Base-by-base conservation (phyloP, 1,140 invertebrate genomes). In the Penaeus vannamei region DNA sequence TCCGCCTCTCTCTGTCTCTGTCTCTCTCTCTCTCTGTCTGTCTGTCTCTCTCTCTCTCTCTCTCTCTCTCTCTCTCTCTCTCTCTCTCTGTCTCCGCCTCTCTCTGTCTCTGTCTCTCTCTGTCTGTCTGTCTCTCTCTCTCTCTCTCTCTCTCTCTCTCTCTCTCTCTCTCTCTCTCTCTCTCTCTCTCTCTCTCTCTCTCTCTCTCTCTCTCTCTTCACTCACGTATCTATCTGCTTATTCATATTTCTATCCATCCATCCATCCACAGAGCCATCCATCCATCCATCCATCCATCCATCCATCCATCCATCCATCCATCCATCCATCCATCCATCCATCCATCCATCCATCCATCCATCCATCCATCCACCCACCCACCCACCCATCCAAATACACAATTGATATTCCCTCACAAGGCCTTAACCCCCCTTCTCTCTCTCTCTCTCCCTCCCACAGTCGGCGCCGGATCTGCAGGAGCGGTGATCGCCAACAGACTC, bases 401-500 rank as follows among this genome's bases (percentile, higher is more conserved):
- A 36, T 36, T 36, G 5, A 36, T 2, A 36, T 36, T 20, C 32
- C 26, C 23, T 19, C 19, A 62, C 20, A 36, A 83, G 3, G 19
- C 12, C 20, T 23, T 46, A 61, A 10, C 12, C 17, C 29, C 14
- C 29, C 12, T 42, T 79, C 26, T 53, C 29, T n/a, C n/a, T 80
- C 46, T 69, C 36, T 32, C 77, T 69, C 19, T 14, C 17, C 20
- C 12, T 14, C 76, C 14, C n/a, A 53, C 88, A 91, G 91, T 99
- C n/a, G 98, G 98, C 0, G 97, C 96, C 1, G 98, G 98, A 19
- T 99, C 98, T 0, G 97, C 98, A 91, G 98, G 98, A 0, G 97
- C 97, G 7, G 98, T 99, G n/a, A 94, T 99, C 17, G 98, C 98
- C 0, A 98, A 96, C 93, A 95, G 98, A 3, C 93, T 99, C 42